Evolutionary conservation across 2,888 invertebrate species (phyloP).

Genomic region (Pharmacophagus antenor): DNA sequence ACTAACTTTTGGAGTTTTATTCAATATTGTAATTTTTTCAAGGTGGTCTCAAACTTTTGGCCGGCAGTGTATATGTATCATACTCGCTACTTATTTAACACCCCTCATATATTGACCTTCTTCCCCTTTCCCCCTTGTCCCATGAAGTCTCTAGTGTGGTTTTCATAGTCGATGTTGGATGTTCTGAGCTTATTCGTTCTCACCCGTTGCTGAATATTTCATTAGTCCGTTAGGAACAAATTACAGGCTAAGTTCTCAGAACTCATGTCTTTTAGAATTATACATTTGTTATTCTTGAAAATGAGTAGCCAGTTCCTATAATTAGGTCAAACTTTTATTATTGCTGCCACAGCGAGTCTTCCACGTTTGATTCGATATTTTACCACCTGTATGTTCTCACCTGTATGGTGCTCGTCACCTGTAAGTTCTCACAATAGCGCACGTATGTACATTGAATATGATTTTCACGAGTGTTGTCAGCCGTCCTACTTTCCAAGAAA

Average conservation of each 20-base stretch:
- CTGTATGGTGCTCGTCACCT: too few species aligned
- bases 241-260: conserved; percentile 58
- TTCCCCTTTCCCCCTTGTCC: too few species aligned
- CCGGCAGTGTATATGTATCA: too few species aligned
- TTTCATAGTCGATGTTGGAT: conserved; percentile 34
- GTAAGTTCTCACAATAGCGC: conserved; percentile 37
- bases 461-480: conserved; percentile 11
- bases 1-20: too few species aligned
- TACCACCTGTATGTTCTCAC: conserved; percentile 35
- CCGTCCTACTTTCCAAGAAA: conserved; percentile 20
- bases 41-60: too few species aligned
- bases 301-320: conserved; percentile 46
- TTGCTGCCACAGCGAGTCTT: conserved; percentile 54
- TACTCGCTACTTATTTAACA: too few species aligned
- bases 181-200: conserved; percentile 48
- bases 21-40: too few species aligned
- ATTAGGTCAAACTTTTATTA: conserved; percentile 63
- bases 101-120: too few species aligned
- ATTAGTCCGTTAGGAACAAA: conserved; percentile 60
- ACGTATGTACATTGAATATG: conserved; percentile 9
- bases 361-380: conserved; percentile 36
- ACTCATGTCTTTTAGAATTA: conserved; percentile 56
- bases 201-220: conserved; percentile 69
- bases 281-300: conserved; percentile 51
- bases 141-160: background rate